These are phyloP conservation scores for Chromobotia macracanthus DNA, from an alignment of 2,797 vertebrate genomes.

Conservation along the genomic window DNA sequence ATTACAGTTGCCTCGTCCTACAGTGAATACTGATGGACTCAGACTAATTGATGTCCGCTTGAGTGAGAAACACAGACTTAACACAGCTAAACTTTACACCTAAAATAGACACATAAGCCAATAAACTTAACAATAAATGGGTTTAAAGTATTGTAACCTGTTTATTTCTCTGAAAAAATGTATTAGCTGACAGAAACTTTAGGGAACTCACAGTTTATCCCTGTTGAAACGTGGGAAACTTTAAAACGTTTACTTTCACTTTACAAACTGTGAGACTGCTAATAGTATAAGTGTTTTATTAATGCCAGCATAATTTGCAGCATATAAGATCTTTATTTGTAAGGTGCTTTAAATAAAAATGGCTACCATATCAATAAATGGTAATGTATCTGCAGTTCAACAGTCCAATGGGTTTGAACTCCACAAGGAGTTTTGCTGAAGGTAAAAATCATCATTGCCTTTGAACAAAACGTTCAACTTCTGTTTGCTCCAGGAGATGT, in stretches of 20 bases:
- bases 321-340: background rate
- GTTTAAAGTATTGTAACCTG: too few relatives aligned
- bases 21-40: constrained; percentile 28
- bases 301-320: too few relatives aligned
- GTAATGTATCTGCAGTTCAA: background rate
- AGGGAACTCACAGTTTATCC: background rate
- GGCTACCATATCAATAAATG: background rate
- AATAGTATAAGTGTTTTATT: too few relatives aligned
- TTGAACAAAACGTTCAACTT: background rate
- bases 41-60: constrained; percentile 41
- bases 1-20: constrained; percentile 40
- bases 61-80: constrained; percentile 13
- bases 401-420: background rate
- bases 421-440: background rate
- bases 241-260: background rate
- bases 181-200: background rate
- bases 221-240: background rate
- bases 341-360: background rate
- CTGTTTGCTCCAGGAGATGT: too few relatives aligned
- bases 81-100: constrained; percentile 20
- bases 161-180: too few relatives aligned
- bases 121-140: background rate
- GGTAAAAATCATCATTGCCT: too few relatives aligned
- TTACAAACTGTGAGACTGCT: too few relatives aligned
- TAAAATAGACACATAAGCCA: constrained; percentile 22